These are phyloP conservation scores for Dinothrombium tinctorium DNA, from an alignment of 1,140 invertebrate species.

Conservation along the genomic window DNA sequence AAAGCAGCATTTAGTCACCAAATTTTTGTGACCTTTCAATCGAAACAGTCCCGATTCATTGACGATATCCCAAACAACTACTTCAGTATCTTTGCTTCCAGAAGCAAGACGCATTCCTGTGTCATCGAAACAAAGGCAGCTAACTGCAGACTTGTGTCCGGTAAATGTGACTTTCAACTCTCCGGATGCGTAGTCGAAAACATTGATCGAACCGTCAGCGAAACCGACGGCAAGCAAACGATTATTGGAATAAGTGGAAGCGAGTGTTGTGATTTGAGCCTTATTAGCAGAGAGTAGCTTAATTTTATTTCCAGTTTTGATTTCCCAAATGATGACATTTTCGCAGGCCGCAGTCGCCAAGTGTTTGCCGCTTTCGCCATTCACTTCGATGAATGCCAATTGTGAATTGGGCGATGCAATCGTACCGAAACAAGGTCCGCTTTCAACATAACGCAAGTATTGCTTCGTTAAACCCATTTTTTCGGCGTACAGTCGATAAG, in stretches of 20 bases:
- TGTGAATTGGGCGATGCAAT: conserved; percentile 54
- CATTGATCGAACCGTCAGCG: conserved; percentile 57
- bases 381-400: conserved; percentile 38
- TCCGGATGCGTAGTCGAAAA: conserved; percentile 35
- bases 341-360: conserved; percentile 71
- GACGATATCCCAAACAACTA: conserved; percentile 84
- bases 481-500: too few species aligned
- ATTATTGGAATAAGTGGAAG: conserved; percentile 15
- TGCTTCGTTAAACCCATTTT: conserved; percentile 85
- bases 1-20: conserved; percentile 65
- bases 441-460: conserved; percentile 62
- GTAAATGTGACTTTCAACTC: conserved; percentile 51
- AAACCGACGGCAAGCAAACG: conserved; percentile 66
- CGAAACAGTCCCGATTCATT: conserved; percentile 65
- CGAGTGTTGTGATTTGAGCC: conserved; percentile 32
- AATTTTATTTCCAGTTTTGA: conserved; percentile 65
- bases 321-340: conserved; percentile 80
- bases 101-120: conserved; percentile 55
- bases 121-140: conserved; percentile 50
- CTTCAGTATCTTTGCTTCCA: conserved; percentile 47
- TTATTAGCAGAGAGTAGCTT: conserved; percentile 45
- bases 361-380: conserved; percentile 49
- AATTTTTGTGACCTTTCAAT: conserved; percentile 72
- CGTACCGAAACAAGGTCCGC: conserved; percentile 54
- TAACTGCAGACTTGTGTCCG: conserved; percentile 67